Conservation (phyloP, 1,140 invertebrate genomes). For the Dreissena polymorpha region DNA sequence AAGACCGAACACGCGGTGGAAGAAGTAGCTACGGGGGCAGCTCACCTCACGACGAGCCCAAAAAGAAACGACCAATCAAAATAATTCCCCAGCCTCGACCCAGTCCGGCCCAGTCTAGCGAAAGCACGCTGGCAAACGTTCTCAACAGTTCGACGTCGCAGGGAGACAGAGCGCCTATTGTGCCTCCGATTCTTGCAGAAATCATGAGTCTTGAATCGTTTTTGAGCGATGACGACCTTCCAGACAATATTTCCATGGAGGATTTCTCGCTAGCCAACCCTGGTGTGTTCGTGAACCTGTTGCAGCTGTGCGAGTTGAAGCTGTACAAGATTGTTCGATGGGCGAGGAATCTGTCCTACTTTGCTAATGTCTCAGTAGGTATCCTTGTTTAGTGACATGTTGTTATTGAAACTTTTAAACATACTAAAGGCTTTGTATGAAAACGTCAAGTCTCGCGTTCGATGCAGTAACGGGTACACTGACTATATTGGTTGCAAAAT, state of each 20-base stretch:
- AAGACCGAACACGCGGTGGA: conserved; percentile 96
- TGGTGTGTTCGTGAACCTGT: conserved; percentile 69
- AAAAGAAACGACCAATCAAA: conserved; percentile 45
- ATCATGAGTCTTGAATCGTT: conserved; percentile 78
- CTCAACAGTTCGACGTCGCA: conserved; percentile 61
- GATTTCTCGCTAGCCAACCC: conserved; percentile 59
- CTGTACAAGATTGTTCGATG: conserved; percentile 99
- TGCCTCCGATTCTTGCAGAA: conserved; percentile 74
- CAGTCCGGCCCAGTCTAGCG: conserved; percentile 30
- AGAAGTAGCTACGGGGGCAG: conserved; percentile 90
- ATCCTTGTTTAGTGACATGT: neutral
- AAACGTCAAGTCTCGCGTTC: no score
- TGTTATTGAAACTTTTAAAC: no score
- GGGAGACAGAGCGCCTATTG: conserved; percentile 54
- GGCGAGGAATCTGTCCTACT: conserved; percentile 97
- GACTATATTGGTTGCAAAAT: no score
- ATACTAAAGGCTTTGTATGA: no score
- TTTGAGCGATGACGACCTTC: conserved; percentile 75
- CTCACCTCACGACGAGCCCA: conserved; percentile 61
- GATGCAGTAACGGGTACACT: no score
- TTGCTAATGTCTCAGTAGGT: conserved; percentile 91
- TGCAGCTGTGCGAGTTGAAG: conserved; percentile 91
- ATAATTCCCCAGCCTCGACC: conserved; percentile 46
- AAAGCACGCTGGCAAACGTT: conserved; percentile 71
- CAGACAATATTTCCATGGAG: conserved; percentile 61